Evolutionary conservation across 2,113 vertebrate genomes (phyloP).

Genomic region (Callipepla squamata): DNA sequence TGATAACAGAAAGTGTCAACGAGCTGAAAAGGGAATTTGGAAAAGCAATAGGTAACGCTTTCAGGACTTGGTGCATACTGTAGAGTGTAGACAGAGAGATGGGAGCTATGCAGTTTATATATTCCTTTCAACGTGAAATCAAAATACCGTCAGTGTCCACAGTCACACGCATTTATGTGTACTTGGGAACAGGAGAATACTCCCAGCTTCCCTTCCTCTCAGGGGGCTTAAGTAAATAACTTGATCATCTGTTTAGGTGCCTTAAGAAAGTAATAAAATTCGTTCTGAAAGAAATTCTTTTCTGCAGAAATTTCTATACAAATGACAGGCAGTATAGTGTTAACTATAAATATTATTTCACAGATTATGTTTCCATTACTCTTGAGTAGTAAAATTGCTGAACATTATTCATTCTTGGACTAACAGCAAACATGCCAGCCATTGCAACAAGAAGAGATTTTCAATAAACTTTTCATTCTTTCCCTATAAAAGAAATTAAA

Average conservation of each 20-base stretch:
- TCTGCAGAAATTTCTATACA: neutral
- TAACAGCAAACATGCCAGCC: constrained; percentile 28
- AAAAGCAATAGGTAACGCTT: no score
- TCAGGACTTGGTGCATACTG: neutral
- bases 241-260: neutral
- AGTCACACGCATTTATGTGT: neutral
- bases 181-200: neutral
- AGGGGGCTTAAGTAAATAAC: constrained; percentile 8
- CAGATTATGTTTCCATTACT: constrained; percentile 35
- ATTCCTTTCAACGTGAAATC: neutral
- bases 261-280: constrained; percentile 16
- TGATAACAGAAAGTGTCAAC: no score
- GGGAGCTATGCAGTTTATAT: neutral
- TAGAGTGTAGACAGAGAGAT: neutral
- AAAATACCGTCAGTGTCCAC: neutral
- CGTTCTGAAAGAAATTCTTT: constrained; percentile 11
- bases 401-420: constrained; percentile 52
- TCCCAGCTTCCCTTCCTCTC: neutral
- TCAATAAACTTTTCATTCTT: constrained; percentile 61
- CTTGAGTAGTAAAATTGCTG: constrained; percentile 5
- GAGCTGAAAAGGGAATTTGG: no score
- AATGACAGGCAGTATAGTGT: constrained; percentile 32
- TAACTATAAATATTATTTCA: constrained; percentile 63
- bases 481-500: constrained; percentile 46
- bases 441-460: constrained; percentile 48